Base-by-base conservation (phyloP, 2,888 invertebrate genomes). In the Ligdia adustata region DNA sequence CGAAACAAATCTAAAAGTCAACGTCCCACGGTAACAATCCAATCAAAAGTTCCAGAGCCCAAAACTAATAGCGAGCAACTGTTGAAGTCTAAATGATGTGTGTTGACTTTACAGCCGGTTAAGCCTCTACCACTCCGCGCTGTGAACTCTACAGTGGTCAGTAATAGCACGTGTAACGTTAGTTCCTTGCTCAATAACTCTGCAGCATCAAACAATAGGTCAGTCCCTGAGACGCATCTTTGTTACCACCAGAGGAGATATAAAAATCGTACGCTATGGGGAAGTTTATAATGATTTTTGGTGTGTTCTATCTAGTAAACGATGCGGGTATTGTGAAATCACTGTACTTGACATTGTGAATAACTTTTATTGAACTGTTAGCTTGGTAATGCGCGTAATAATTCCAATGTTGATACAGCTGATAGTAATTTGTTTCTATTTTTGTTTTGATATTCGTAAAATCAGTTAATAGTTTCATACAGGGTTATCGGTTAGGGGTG, bases 81-180 rank as follows among this genome's bases (percentile, higher is more conserved):
- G 45, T 34, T 37, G 47, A 24, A 18, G 34, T 49, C 11, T 38
- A 52, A 71, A 62, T 64, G 67, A 63, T 72, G 66, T 75, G 69
- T 74, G 64, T 78, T 74, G 62, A 70, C 60, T 60, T 87, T 92
- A 67, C 91, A 96, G 95, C 96, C 95, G 81, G 94, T 97, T 64
- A 97, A 97, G 91, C 97, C 97, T 56, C 94, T 94, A 76, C 95
- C 97, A 62, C 93, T 97, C 67, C 93, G 94, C 83, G 94, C 94
- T 86, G 92, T 90, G 82, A 79, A 75, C 75, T 72, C 75, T 72
- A 73, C 80, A 75, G 85, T 69, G 74, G 79, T 81, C 75, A 75
- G 75, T 78, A 83, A 80, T 76, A 78, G 78, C 76, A 74, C 84
- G 69, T 75, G 82, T 75, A 85, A 84, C 79, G 82, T 84, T 82